A percentile compares a stretch with the other conserved stretches of the same genome.
Evolutionary conservation across 2,113 vertebrate species (phyloP).

Genomic region (Psittacula cyanocephala): DNA sequence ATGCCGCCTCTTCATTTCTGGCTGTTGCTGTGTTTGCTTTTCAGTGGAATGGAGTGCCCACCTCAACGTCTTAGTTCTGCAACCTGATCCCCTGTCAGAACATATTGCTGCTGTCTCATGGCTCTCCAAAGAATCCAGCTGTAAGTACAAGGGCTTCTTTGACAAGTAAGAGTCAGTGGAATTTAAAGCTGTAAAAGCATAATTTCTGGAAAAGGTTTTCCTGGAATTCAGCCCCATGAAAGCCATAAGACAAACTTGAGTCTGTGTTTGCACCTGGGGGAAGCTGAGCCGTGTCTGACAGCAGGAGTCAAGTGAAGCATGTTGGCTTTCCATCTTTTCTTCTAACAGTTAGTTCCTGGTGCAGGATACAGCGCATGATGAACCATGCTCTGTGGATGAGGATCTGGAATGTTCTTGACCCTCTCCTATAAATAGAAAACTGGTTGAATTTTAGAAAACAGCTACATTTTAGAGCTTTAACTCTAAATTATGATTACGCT

Average conservation of each 20-base stretch:
- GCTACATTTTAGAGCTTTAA: neutral
- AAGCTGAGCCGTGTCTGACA: neutral
- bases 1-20: neutral
- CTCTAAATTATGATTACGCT: neutral
- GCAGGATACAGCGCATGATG: neutral
- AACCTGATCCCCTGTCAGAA: constrained; percentile 86
- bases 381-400: neutral
- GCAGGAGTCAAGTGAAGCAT: neutral
- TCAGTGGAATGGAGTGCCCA: constrained; percentile 93
- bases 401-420: neutral
- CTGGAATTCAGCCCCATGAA: neutral
- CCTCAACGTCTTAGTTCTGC: constrained; percentile 79
- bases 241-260: neutral
- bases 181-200: neutral
- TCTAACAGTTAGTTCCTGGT: neutral
- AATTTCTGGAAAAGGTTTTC: neutral
- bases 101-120: constrained; percentile 85
- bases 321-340: neutral
- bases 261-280: neutral
- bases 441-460: neutral
- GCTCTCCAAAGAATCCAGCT: constrained; percentile 75
- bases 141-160: constrained; percentile 78
- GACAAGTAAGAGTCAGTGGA: neutral
- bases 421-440: neutral
- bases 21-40: neutral